Evolutionary conservation across 2,888 invertebrate species (phyloP), one percentile per base, ranked within the genome.

Genomic region (Polyploca ridens): DNA sequence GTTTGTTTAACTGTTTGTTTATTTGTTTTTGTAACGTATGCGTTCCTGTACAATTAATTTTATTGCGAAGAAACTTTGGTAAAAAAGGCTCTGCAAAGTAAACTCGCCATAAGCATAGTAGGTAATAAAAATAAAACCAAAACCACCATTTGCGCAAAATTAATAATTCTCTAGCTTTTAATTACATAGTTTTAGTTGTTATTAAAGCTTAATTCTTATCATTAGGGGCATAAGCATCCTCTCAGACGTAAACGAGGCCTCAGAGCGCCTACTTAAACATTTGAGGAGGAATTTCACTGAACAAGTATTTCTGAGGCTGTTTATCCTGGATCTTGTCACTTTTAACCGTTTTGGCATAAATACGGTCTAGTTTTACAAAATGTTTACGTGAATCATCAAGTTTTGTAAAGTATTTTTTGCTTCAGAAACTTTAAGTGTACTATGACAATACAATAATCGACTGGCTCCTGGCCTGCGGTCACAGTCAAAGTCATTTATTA

Each of bases 181-280:
- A 60, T 67, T 62, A 64, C 63, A 63, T 73, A 71, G 70, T 60
- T 73, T n/a, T 70, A 70, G 57, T 67, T 33, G 46, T 54, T 57
- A 64, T 49, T 49, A 3, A 1, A 49, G 16, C 19, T 19, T 54
- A 54, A 54, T 54, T 54, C 54, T 19, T 54, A 54, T 54, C n/a
- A 54, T n/a, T 49, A 10, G 19, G 19, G 10, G 8, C 3, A 8
- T 54, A 54, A 19, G 54, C 13, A 54, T n/a, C 10, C 19, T 54
- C 16, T 16, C 27, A 14, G 35, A 58, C 58, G 33, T 58, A n/a
- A 5, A 58, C 58, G 35, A 58, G 33, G n/a, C 58, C 10, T 38
- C 38, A 38, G 38, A 60, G 38, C 44, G 44, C 61, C 61, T 27
- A 35, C 60, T 61, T 41, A 61, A 44, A 41, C 61, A 61, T 44